Conservation (phyloP, 2,113 vertebrate genomes). For the Vidua chalybeata region DNA sequence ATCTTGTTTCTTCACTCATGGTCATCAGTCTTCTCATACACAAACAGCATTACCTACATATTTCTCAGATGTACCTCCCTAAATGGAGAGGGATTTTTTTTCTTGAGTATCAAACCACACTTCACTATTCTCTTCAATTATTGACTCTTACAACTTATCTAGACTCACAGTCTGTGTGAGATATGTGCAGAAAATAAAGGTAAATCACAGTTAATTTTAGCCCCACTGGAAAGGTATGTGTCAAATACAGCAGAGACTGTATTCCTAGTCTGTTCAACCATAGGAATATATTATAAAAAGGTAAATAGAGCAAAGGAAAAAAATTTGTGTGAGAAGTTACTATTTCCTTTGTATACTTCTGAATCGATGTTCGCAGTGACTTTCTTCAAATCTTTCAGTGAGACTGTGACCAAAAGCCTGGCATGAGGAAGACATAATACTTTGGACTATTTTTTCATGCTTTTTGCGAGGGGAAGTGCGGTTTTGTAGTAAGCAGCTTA, state of each 20-base stretch:
- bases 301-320: neutral
- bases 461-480: neutral
- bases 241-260: neutral
- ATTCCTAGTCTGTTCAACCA: neutral
- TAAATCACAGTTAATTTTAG: neutral
- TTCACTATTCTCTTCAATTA: neutral
- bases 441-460: neutral
- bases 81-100: neutral
- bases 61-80: neutral
- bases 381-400: neutral
- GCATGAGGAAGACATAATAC: neutral
- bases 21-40: neutral
- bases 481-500: neutral
- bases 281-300: neutral
- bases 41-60: neutral
- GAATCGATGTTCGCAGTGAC: neutral
- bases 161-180: neutral
- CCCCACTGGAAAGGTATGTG: neutral
- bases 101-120: neutral
- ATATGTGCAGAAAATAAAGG: neutral
- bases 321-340: fast-evolving
- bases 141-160: neutral
- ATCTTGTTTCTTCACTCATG: neutral
- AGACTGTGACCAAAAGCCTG: neutral
- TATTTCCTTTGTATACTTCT: neutral